Base-by-base conservation (phyloP, 2,113 vertebrate genomes). In the Dascyllus trimaculatus region DNA sequence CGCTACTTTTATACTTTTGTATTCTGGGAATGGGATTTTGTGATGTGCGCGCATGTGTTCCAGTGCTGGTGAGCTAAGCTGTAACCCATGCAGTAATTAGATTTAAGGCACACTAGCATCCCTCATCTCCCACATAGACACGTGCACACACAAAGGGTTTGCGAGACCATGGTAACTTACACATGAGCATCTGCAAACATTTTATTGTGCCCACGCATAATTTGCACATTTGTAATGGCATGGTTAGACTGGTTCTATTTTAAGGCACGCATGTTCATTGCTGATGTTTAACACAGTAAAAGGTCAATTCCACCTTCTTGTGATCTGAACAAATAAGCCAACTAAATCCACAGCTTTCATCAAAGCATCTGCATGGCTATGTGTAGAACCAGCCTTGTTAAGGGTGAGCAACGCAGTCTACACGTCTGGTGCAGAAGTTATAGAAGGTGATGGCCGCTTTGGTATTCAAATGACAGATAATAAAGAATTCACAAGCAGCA, bases 381-480 rank as follows among this genome's bases (percentile, higher is more conserved):
- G 3, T 35, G 51, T 38, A 13, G 18, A 58, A 13, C 25, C 11
- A 25, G 49, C 2, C n/a, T 45, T 4, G 22, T 62, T 76, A 64
- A 81, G 43, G 63, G 51, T 0, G 38, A 73, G 35, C 4, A 22
- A 49, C 19, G 0, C 43, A 32, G 32, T 62, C 29, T 40, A 35
- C 21, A n/a, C 2, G 13, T 72, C 18, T 48, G 29, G 18, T 14
- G 6, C 51, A 53, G 54, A 35, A 43, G 5, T 66, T 66, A 26
- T 2, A 19, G 49, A 21, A 43, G 77, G 52, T 18, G 9, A 19
- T 19, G 8, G 29, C 35, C 35, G 19, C 72, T 76, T 79, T 82
- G 54, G 61, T 72, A 77, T 68, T 86, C 46, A 85, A 84, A 85
- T 58, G 78, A 64, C 68, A 65, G 59, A 84, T 46, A 76, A 85